A percentile compares a stretch with the other conserved stretches of the same genome.
These are phyloP conservation scores for Potamilus streckersoni DNA, from an alignment of 1,140 invertebrate genomes.

Conservation along the genomic window DNA sequence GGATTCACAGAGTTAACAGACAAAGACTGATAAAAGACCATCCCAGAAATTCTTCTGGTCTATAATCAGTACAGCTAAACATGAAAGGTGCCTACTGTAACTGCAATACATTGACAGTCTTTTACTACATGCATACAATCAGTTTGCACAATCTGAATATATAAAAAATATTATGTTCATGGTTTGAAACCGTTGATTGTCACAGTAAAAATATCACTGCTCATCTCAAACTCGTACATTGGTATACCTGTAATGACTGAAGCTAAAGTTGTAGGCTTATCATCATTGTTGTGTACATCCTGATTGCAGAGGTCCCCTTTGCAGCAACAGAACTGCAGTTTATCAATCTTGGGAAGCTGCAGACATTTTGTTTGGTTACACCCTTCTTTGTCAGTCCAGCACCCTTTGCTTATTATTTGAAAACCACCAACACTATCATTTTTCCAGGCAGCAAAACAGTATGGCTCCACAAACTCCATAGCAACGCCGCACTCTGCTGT, in stretches of 20 bases:
- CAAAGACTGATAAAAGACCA: no score
- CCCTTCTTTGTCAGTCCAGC: conserved; percentile 19
- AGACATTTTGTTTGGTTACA: conserved; percentile 22
- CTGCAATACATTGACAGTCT: not conserved
- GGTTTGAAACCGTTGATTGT: not conserved
- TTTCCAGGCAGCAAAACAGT: conserved; percentile 30
- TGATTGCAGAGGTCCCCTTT: conserved; percentile 16
- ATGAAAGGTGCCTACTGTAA: not conserved
- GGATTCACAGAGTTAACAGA: no score
- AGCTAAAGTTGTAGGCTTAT: conserved; percentile 16
- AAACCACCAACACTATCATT: conserved; percentile 11
- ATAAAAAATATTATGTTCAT: not conserved
- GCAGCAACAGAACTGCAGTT: conserved; percentile 28
- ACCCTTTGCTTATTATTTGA: conserved; percentile 10
- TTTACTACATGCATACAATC: not conserved
- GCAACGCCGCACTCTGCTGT: not conserved
- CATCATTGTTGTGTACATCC: conserved; percentile 23
- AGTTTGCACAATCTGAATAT: not conserved
- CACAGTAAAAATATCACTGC: not conserved
- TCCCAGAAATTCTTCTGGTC: not conserved
- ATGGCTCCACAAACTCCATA: conserved; percentile 11
- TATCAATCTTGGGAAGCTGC: conserved; percentile 22
- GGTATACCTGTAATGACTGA: conserved; percentile 12
- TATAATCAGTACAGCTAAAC: not conserved
- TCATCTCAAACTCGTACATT: no score